phyloP scores from a whole-genome alignment of 1,140 invertebrate genomes.

The Ylistrum balloti region DNA sequence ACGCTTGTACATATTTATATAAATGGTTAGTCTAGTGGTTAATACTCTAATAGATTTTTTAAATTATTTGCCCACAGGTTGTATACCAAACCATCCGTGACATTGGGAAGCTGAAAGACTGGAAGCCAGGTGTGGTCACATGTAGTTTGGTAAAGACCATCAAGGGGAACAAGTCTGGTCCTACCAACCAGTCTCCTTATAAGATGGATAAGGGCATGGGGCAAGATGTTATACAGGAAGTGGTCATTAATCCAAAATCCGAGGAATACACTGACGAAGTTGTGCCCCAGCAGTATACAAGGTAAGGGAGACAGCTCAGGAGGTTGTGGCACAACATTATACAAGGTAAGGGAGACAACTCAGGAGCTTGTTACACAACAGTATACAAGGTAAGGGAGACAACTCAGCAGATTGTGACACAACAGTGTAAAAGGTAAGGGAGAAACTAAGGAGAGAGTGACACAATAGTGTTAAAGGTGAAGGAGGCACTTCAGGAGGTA shows the following conservation, averaged over 20 bases:
- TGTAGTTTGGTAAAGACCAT: background rate
- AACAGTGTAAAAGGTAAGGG: background rate
- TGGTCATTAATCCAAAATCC: background rate
- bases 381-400: slow-evolving; percentile 22
- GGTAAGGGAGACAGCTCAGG: background rate
- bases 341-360: background rate
- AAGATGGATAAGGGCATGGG: slow-evolving; percentile 22
- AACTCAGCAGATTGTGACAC: background rate
- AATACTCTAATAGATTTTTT: too few species aligned
- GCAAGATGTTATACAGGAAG: slow-evolving; percentile 29
- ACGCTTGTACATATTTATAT: too few species aligned
- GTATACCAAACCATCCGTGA: slow-evolving; percentile 51
- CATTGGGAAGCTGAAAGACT: slow-evolving; percentile 51
- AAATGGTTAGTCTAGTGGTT: too few species aligned
- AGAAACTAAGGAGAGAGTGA: background rate
- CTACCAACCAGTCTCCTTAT: background rate
- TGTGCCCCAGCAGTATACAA: slow-evolving; percentile 10
- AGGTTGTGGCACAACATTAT: background rate
- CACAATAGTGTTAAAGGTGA: background rate
- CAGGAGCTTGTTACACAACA: background rate
- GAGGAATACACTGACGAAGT: background rate
- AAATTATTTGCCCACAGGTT: slow-evolving; percentile 47
- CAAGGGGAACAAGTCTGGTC: background rate
- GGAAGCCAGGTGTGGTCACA: slow-evolving; percentile 57
- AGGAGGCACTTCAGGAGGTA: background rate